These are phyloP conservation scores for Cephalopachus bancanus DNA, from an alignment of 2,797 vertebrate species.

Conservation along the genomic window DNA sequence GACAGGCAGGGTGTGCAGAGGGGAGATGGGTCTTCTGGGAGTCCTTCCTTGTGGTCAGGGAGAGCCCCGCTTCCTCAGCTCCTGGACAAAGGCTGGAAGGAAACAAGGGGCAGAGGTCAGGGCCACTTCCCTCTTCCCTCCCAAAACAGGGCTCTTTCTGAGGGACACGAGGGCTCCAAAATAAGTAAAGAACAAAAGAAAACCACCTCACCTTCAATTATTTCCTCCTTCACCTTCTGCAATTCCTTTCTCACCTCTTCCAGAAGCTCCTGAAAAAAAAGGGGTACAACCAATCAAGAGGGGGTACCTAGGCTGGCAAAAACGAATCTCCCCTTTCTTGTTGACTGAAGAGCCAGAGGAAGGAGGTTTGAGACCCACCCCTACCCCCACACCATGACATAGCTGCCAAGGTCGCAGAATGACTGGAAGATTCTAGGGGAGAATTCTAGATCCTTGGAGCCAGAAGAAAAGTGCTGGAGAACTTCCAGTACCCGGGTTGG, in stretches of 20 bases:
- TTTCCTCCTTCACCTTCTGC: constrained; percentile 94
- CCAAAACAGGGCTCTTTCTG: neutral
- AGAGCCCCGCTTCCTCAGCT: constrained; percentile 89
- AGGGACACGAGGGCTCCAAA: neutral
- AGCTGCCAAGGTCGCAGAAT: constrained; percentile 39
- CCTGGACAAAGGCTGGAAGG: constrained; percentile 90
- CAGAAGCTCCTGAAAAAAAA: constrained; percentile 91
- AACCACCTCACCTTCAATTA: constrained; percentile 90
- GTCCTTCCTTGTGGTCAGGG: constrained; percentile 87
- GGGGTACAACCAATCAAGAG: neutral
- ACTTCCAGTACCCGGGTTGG: constrained; percentile 63
- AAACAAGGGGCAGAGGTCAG: constrained; percentile 46
- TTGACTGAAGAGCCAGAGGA: neutral
- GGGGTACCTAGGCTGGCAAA: neutral
- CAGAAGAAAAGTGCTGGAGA: constrained; percentile 63
- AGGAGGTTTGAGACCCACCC: neutral
- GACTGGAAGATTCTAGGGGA: constrained; percentile 16
- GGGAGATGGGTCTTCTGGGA: constrained; percentile 45
- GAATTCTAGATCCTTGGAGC: constrained; percentile 28
- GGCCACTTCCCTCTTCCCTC: neutral
- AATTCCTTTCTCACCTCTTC: constrained; percentile 93
- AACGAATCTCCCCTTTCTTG: neutral
- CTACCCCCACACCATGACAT: neutral
- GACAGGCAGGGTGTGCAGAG: constrained; percentile 63
- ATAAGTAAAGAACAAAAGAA: neutral